Percentiles rank a stretch among this genome's conserved stretches.
Conservation (phyloP, 1,140 invertebrate species). For the Drosophila biarmipes region DNA sequence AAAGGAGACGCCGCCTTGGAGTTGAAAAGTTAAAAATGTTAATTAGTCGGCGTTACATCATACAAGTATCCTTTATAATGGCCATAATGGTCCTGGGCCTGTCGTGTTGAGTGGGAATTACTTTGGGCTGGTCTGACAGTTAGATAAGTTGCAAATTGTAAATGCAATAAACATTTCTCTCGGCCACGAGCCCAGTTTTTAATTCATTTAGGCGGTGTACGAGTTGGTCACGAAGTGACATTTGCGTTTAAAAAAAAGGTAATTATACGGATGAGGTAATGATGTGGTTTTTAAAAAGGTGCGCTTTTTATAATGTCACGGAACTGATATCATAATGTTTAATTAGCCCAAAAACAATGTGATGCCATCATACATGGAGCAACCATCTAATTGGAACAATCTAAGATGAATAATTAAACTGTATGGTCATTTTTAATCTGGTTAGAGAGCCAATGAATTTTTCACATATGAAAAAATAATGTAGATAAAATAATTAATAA, state of each 20-base stretch:
- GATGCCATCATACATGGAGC: background rate
- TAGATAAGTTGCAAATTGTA: conserved; percentile 40
- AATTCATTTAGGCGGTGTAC: conserved; percentile 32
- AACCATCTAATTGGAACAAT: background rate
- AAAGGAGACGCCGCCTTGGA: conserved; percentile 27
- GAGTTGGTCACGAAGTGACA: conserved; percentile 32
- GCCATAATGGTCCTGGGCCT: conserved; percentile 29
- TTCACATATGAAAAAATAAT: too few relatives aligned
- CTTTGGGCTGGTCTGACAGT: conserved; percentile 26
- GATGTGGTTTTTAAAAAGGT: background rate
- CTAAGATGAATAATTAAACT: background rate
- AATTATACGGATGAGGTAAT: conserved; percentile 20
- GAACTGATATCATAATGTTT: background rate
- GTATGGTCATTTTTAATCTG: too few relatives aligned
- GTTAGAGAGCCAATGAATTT: too few relatives aligned
- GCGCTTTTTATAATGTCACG: background rate
- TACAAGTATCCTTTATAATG: conserved; percentile 41
- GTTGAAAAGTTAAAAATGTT: conserved; percentile 56
- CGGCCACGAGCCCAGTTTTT: conserved; percentile 16
- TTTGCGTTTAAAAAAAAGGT: conserved; percentile 7
- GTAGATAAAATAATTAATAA: background rate
- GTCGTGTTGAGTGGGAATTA: conserved; percentile 45
- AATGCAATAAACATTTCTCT: conserved; percentile 46
- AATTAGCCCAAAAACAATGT: background rate
- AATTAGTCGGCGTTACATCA: conserved; percentile 54